Base-by-base conservation (phyloP, 2,888 invertebrate genomes). In the Athetis lepigone region DNA sequence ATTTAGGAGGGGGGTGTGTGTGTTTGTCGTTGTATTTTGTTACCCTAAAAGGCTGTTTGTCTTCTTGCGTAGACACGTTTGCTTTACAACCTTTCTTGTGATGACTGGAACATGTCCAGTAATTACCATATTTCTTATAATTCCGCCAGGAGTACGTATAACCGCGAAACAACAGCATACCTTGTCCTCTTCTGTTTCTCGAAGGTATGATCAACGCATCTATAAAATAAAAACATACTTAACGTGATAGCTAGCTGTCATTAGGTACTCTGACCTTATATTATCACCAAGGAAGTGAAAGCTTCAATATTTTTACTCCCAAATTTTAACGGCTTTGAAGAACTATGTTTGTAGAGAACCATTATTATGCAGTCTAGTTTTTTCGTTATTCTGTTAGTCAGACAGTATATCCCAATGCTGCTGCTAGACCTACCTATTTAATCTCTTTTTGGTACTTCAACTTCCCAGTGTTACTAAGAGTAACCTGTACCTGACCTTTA, bases 81-180 rank as follows among this genome's bases (percentile, higher is more conserved):
- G 92, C 92, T 74, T 84, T 88, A 65, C 92, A 92, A 0, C 92
- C 91, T 59, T 92, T 91, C 62, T 92, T 92, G 11, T 88, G 88
- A 47, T 92, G 92, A 70, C 89, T 91, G 9, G 92, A 92, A 64
- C 92, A 92, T 0, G 91, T 92, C 92, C 92, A 92, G 52, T 90
- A 90, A 27, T 81, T 86, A 1, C 92, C 91, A 29, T 76, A 52
- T 57, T 85, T 86, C 64, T 85, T 88, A 11, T 50, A 70, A 67
- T 91, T 91, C 13, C 91, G 78, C 86, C 88, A 87, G 0, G 92
- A 90, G 59, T 88, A 92, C 1, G 89, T 92, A 64, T 91, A 92
- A 0, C 88, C 87, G 5, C 82, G 80, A 46, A 86, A 91, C 0
- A 85, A 73, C 29, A 92, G 69, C 81, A 90, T 84, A 0, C 91